A percentile compares a stretch with the other conserved stretches of the same genome.
Evolutionary conservation across 2,888 invertebrate genomes (phyloP).

Genomic region (Cryptocephalus primarius): DNA sequence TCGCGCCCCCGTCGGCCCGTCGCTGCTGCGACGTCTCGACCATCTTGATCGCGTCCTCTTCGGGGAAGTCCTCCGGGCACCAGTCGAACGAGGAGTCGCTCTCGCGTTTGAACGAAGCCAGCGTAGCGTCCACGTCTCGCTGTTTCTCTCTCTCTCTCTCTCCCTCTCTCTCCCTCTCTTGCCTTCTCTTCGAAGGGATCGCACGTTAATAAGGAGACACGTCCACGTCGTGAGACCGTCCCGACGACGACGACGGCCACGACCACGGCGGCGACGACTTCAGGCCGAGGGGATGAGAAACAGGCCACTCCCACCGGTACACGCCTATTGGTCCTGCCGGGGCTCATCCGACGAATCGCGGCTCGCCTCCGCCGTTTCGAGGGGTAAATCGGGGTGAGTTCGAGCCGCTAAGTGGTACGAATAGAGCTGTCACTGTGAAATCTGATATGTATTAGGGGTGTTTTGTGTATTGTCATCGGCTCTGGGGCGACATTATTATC

Average conservation of each 20-base stretch:
- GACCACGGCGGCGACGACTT: constrained; percentile 6
- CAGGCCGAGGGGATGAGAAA: constrained; percentile 13
- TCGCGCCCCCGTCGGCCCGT: constrained; percentile 10
- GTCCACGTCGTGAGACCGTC: background rate
- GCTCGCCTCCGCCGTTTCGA: constrained; percentile 16
- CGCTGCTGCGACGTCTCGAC: constrained; percentile 32
- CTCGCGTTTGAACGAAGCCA: constrained; percentile 34
- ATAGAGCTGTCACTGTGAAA: constrained; percentile 31
- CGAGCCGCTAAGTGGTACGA: constrained; percentile 26
- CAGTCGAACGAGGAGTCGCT: constrained; percentile 20
- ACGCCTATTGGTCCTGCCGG: no score
- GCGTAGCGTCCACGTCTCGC: constrained; percentile 18
- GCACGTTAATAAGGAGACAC: background rate
- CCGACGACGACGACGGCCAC: no score
- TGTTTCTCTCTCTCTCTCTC: background rate
- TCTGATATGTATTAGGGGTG: constrained; percentile 29
- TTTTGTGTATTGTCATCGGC: constrained; percentile 14
- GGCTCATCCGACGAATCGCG: background rate
- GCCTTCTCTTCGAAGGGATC: no score
- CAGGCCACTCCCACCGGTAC: no score
- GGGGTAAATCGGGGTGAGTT: constrained; percentile 12
- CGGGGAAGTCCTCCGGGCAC: constrained; percentile 29
- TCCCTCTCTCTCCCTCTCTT: background rate
- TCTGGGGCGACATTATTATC: constrained; percentile 1
- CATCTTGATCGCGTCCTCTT: constrained; percentile 29